These are phyloP conservation scores for Columba livia DNA, from an alignment of 2,113 vertebrate species.

Conservation along the genomic window DNA sequence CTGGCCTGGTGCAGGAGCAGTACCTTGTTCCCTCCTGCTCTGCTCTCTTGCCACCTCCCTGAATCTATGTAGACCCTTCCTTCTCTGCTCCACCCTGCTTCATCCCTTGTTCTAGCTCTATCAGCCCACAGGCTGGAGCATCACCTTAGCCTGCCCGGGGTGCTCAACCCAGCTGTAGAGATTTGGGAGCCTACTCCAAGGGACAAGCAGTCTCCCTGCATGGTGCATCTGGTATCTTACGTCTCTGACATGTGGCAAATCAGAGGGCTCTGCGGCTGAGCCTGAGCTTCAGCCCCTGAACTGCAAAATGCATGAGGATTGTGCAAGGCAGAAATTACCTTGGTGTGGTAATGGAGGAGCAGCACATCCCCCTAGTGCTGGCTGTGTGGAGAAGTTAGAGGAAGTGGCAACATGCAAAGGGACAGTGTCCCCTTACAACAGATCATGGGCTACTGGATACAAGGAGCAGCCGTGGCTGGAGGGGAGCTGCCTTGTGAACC, in stretches of 20 bases:
- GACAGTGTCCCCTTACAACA: background rate
- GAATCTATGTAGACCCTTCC: background rate
- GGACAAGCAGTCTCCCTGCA: background rate
- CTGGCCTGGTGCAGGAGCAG: background rate
- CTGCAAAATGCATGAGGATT: accelerated
- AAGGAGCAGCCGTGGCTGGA: background rate
- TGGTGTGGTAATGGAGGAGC: background rate
- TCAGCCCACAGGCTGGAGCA: background rate
- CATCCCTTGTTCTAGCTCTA: background rate
- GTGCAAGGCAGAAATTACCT: background rate
- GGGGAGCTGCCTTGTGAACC: too few species aligned
- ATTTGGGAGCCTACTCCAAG: accelerated
- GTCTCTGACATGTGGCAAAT: accelerated
- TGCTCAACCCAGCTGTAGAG: background rate
- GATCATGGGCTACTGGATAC: background rate
- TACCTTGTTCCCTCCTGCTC: background rate
- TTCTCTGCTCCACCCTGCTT: background rate
- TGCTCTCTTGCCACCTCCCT: background rate
- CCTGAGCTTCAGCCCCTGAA: background rate
- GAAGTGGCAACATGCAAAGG: accelerated
- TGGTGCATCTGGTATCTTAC: accelerated
- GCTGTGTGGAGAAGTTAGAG: background rate
- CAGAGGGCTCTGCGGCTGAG: background rate
- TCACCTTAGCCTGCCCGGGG: accelerated
- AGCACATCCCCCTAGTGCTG: background rate